These are phyloP conservation scores for Myathropa florea DNA, from an alignment of 2,888 invertebrate species.

Conservation along the genomic window DNA sequence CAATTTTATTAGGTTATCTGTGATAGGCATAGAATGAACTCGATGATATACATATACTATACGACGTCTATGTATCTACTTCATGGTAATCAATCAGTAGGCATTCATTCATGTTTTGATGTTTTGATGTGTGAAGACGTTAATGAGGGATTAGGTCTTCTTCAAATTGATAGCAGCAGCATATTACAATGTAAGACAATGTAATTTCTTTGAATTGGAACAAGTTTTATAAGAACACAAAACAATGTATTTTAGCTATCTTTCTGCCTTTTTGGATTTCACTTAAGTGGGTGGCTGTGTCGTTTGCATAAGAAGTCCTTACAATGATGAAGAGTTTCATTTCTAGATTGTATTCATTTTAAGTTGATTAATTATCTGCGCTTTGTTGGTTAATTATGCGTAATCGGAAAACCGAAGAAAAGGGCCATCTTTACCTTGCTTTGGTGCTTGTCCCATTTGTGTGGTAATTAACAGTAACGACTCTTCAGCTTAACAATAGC, in stretches of 20 bases:
- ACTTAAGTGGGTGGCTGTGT: not conserved
- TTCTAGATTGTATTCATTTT: slow-evolving; percentile 16
- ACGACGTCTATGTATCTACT: not conserved
- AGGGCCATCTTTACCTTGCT: slow-evolving; percentile 2
- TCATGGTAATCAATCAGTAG: slow-evolving; percentile 30
- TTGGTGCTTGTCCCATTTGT: slow-evolving; percentile 18
- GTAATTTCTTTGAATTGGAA: not conserved
- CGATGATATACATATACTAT: not conserved
- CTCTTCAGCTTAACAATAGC: slow-evolving; percentile 18
- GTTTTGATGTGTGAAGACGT: not conserved
- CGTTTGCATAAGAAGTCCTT: not conserved
- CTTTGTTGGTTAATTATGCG: slow-evolving; percentile 54
- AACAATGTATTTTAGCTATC: not conserved
- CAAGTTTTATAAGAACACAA: not conserved
- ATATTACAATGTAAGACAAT: not conserved
- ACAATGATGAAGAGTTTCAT: not conserved
- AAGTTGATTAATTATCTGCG: slow-evolving; percentile 36
- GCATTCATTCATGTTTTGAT: not conserved
- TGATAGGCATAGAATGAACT: slow-evolving; percentile 17
- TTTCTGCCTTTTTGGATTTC: not conserved
- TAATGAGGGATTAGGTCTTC: slow-evolving; percentile 10
- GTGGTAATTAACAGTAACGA: slow-evolving; percentile 52
- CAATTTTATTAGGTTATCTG: slow-evolving; percentile 36
- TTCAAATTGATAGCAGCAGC: not conserved
- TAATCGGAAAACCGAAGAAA: slow-evolving; percentile 6